Conservation (phyloP, 2,113 vertebrate species). For the Naja naja region DNA sequence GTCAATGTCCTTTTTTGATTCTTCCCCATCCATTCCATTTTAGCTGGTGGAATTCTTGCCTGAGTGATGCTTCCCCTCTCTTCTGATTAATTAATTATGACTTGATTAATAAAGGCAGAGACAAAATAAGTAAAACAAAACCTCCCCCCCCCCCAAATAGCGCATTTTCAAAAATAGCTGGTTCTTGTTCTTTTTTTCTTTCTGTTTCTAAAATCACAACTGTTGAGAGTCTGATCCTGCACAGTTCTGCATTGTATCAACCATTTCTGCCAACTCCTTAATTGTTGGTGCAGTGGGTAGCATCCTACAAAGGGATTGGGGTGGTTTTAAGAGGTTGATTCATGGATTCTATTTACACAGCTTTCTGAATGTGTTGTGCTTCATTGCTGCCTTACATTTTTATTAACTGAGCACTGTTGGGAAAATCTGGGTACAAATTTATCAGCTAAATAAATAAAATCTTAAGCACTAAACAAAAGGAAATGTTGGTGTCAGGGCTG, state of each 20-base stretch:
- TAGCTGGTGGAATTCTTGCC: not conserved
- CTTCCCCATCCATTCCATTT: too few relatives aligned
- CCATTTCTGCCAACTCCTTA: not conserved
- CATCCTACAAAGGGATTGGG: not conserved
- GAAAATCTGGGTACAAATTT: not conserved
- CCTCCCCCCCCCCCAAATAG: not conserved
- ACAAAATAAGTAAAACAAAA: not conserved
- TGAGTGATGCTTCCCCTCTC: not conserved
- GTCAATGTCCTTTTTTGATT: not conserved
- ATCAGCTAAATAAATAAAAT: not conserved
- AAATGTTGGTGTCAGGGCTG: too few relatives aligned
- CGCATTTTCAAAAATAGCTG: not conserved
- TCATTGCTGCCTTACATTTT: not conserved
- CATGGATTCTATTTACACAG: not conserved
- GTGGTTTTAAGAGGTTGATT: too few relatives aligned
- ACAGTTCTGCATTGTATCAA: not conserved
- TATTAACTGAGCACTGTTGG: not conserved
- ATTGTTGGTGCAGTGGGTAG: not conserved
- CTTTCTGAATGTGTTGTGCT: not conserved
- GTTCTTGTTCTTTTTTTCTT: not conserved
- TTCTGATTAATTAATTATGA: not conserved
- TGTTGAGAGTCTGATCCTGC: not conserved
- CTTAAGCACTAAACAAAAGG: not conserved
- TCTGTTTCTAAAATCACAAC: not conserved
- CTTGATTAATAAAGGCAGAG: not conserved